Evolutionary conservation across 2,113 vertebrate species (phyloP), one percentile per base, ranked within the genome.

Genomic region (Vanacampus margaritifer): DNA sequence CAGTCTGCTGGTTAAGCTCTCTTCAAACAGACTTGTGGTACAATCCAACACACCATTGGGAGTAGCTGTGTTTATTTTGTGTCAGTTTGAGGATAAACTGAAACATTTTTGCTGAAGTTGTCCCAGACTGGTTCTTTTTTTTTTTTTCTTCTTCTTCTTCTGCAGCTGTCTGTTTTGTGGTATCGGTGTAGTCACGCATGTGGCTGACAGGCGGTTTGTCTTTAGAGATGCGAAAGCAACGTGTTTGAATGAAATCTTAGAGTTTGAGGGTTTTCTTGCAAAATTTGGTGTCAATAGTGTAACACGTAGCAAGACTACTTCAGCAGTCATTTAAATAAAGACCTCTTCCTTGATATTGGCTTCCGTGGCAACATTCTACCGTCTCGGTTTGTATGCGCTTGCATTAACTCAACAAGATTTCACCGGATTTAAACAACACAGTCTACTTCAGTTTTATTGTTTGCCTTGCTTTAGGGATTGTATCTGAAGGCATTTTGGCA

Each of bases 1-100:
- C 67, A 58, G 39, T 64, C 68, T 67, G 56, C 51, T 68, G 57
- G 16, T 48, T 48, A 5, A 64, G 24, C 53, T 56, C 24, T 21
- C 45, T 12, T 26, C 53, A 56, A 56, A 28, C 53, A 56, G 13
- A 56, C 23, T 14, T 56, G 53, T 56, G 53, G 16, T 1, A 7
- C 28, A 36, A 36, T 59, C 17, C 57, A 59, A 36, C 4, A 36
- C 35, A 59, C 32, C 4, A 21, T 13, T 36, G 16, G 51, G 36
- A 39, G 58, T 23, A 39, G 21, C 58, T 39, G 19, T 37, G 35
- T 5, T n/a, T 58, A 32, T 26, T 60, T n/a, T 36, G 57, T 59
- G 57, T 59, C 57, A 36, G 23, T 59, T 59, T 59, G 32, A 58
- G 56, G 56, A 19, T 19, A 58, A 58, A 58, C 28, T n/a, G 7